These are phyloP conservation scores for Acleris holmiana DNA, from an alignment of 2,888 invertebrate genomes.

Conservation along the genomic window DNA sequence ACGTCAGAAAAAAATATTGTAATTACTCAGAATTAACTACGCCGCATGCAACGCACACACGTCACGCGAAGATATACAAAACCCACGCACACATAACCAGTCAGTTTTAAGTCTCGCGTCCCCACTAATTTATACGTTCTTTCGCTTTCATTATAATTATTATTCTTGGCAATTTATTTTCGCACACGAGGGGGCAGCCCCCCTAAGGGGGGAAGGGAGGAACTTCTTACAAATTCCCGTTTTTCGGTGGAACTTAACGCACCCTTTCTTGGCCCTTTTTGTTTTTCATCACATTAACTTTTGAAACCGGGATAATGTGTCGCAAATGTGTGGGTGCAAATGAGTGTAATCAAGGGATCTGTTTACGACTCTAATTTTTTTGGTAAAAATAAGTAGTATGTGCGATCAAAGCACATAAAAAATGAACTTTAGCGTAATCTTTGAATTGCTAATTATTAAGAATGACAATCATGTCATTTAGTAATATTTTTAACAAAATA, in stretches of 20 bases:
- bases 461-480: background rate
- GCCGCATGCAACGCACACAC: constrained; percentile 21
- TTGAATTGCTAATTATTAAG: background rate
- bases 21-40: constrained; percentile 3
- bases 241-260: constrained; percentile 84
- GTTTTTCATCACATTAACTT: constrained; percentile 85
- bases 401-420: too few species aligned
- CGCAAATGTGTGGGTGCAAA: constrained; percentile 73
- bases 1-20: background rate
- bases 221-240: constrained; percentile 84
- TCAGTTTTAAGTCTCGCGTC: constrained; percentile 72
- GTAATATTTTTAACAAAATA: background rate
- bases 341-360: constrained; percentile 60
- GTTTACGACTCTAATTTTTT: constrained; percentile 23
- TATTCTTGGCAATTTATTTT: constrained; percentile 85
- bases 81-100: constrained; percentile 46
- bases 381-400: too few species aligned
- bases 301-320: constrained; percentile 80
- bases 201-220: constrained; percentile 56
- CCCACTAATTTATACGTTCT: constrained; percentile 85
- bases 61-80: background rate
- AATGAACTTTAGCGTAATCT: background rate
- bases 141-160: constrained; percentile 85
- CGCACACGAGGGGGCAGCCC: constrained; percentile 81
- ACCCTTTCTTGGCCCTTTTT: constrained; percentile 85